Conservation (phyloP, 2,888 invertebrate species). For the Perizoma flavofasciatum region DNA sequence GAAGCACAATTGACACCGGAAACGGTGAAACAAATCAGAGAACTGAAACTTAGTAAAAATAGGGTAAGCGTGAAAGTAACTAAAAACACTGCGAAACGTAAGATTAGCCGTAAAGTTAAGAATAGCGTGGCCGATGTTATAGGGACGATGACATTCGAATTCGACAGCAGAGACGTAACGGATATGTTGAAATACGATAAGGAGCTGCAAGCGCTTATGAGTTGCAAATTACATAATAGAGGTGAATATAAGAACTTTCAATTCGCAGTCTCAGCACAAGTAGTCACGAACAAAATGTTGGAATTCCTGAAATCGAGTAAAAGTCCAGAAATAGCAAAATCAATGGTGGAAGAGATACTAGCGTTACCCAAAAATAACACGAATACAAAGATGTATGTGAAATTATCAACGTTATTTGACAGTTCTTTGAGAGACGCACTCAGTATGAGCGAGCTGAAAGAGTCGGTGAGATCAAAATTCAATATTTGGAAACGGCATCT, state of each 20-base stretch:
- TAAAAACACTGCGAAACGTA: slow-evolving; percentile 74
- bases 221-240: slow-evolving; percentile 57
- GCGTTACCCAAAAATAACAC: slow-evolving; percentile 56
- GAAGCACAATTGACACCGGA: slow-evolving; percentile 76
- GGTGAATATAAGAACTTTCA: slow-evolving; percentile 69
- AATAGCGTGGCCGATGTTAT: slow-evolving; percentile 57
- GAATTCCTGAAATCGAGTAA: slow-evolving; percentile 70
- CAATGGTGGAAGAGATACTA: slow-evolving; percentile 62
- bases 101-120: slow-evolving; percentile 65
- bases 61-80: slow-evolving; percentile 75
- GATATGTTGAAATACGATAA: slow-evolving; percentile 68
- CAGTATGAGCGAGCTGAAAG: slow-evolving; percentile 68
- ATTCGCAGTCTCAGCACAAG: slow-evolving; percentile 70
- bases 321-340: slow-evolving; percentile 62
- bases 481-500: slow-evolving; percentile 71
- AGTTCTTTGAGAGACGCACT: slow-evolving; percentile 70
- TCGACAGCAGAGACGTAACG: slow-evolving; percentile 65
- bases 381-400: slow-evolving; percentile 62
- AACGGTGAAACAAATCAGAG: slow-evolving; percentile 75
- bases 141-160: slow-evolving; percentile 66
- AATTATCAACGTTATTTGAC: slow-evolving; percentile 65
- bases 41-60: slow-evolving; percentile 67
- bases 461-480: slow-evolving; percentile 62
- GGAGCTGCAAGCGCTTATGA: slow-evolving; percentile 60
- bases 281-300: slow-evolving; percentile 71